Percentiles rank a stretch among this genome's conserved stretches.
Evolutionary conservation across 2,797 vertebrate genomes (phyloP).

Genomic region (Poeciliopsis gracilis): DNA sequence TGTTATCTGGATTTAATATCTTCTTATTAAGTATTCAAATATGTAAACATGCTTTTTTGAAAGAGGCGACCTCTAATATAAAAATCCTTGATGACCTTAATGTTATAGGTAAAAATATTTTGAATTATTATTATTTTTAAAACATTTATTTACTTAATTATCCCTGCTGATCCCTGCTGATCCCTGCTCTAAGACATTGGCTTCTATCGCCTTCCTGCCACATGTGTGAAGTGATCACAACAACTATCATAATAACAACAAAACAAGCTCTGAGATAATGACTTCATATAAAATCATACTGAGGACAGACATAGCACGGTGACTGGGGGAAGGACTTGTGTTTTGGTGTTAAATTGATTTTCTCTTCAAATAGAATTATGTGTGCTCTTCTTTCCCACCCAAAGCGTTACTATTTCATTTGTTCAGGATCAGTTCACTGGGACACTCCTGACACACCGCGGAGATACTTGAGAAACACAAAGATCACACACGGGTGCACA

Average conservation of each 20-base stretch:
- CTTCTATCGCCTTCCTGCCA: neutral
- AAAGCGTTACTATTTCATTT: slow-evolving; percentile 65
- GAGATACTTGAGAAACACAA: slow-evolving; percentile 35
- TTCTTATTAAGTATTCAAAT: neutral
- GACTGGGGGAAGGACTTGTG: slow-evolving; percentile 31
- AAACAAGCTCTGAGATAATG: slow-evolving; percentile 22
- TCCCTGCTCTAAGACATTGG: neutral
- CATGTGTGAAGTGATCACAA: slow-evolving; percentile 18
- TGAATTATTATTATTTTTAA: neutral
- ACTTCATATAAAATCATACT: slow-evolving; percentile 34
- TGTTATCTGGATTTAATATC: neutral
- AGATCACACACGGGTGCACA: neutral
- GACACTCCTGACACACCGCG: slow-evolving; percentile 38
- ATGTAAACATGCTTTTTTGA: neutral
- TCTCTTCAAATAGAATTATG: slow-evolving; percentile 65
- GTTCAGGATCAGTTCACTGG: slow-evolving; percentile 61
- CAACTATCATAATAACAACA: slow-evolving; percentile 9
- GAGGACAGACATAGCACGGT: slow-evolving; percentile 25
- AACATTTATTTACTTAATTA: neutral
- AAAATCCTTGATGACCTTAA: neutral
- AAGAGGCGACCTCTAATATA: neutral
- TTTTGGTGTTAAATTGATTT: slow-evolving; percentile 71
- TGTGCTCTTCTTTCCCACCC: slow-evolving; percentile 59
- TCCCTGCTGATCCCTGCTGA: neutral
- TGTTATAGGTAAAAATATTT: neutral